Conservation (phyloP, 1,140 invertebrate species). For the Orchesella cincta region DNA sequence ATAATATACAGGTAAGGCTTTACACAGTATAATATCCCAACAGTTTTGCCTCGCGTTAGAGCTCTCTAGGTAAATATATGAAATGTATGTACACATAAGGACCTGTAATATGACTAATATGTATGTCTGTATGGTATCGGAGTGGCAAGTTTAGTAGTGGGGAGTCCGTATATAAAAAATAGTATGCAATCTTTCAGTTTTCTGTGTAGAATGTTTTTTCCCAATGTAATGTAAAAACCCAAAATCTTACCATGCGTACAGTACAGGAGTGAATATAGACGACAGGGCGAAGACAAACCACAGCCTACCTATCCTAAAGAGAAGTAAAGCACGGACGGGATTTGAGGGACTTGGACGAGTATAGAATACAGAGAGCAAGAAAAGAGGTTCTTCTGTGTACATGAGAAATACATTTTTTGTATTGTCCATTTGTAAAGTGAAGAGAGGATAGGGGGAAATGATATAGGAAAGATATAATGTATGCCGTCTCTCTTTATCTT, state of each 20-base stretch:
- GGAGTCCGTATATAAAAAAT: too few relatives aligned
- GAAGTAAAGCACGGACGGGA: neutral
- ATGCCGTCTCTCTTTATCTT: too few relatives aligned
- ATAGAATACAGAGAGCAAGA: neutral
- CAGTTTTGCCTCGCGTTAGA: too few relatives aligned
- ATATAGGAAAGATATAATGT: neutral
- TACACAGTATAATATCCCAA: too few relatives aligned
- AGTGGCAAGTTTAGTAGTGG: too few relatives aligned
- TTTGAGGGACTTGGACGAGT: neutral
- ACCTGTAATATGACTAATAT: too few relatives aligned
- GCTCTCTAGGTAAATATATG: too few relatives aligned
- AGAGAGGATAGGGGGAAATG: neutral
- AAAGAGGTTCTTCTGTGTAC: neutral
- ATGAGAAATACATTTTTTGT: conserved; percentile 5
- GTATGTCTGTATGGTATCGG: too few relatives aligned
- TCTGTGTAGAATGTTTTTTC: neutral
- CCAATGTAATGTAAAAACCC: conserved; percentile 19
- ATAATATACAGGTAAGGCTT: too few relatives aligned
- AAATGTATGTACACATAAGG: too few relatives aligned
- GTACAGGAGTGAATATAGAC: neutral
- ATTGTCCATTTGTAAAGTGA: neutral
- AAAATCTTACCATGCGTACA: conserved; percentile 10
- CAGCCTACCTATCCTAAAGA: conserved; percentile 11
- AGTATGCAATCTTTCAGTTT: neutral
- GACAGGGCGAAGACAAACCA: neutral